Evolutionary conservation across 2,113 vertebrate species (phyloP), one percentile per base, ranked within the genome.

Genomic region (Tyto alba): DNA sequence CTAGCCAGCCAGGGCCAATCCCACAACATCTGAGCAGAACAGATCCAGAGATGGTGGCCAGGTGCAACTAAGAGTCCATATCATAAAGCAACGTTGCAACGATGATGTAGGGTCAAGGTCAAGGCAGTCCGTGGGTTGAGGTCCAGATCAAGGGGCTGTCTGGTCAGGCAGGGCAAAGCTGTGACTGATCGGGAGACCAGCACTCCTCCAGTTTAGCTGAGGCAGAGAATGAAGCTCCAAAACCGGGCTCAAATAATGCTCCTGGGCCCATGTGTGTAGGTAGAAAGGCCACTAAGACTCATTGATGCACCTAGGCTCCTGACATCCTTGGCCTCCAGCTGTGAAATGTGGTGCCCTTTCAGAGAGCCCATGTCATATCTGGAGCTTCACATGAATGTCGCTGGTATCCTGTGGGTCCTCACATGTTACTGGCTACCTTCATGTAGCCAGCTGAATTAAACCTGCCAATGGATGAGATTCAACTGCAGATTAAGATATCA

Each of bases 321-420:
- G 48, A 63, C 21, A 48, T 3, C 26, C 7, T 62, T 86, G 41
- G 25, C 34, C 8, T 40, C n/a, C 30, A 36, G 15, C 52, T 74
- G 34, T 4, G 47, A 47, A 50, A 78, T 3, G 0, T 19, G 47
- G 34, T 82, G 32, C 8, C 26, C 7, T 82, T 55, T 88, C 45
- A 60, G 55, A 74, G 14, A 74, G 19, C 13, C 47, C 56, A 25
- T 56, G 45, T 32, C 15, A 3, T 19, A 88, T 21, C 71, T 79
- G 34, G 27, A 83, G 52, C 9, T 75, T 79, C 47, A 48, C 10
- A 13, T 13, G 5, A 17, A n/a, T 7, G 14, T 47, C 41, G 74
- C 1, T 0, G 21, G 36, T n/a, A 50, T 4, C 22, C 18, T 16
- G 1, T 38, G 60, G 8, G 17, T 52, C 47, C 36, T 82, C 40